Evolutionary conservation across 2,113 vertebrate species (phyloP), one percentile per base, ranked within the genome.

Genomic region (Tachysurus fulvidraco): DNA sequence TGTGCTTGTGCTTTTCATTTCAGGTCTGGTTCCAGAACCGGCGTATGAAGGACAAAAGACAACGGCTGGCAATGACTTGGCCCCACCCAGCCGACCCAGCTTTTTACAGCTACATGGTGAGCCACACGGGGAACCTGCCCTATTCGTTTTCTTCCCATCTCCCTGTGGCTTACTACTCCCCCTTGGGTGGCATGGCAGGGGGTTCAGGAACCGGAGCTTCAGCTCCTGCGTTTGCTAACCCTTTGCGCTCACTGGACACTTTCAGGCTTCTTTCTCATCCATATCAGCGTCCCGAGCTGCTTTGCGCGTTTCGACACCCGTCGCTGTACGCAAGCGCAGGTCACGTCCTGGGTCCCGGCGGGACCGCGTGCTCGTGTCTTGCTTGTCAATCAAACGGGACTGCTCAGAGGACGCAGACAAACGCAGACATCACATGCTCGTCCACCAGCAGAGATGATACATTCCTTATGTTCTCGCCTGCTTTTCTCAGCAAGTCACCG

Each of bases 1-100:
- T 8, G n/a, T 78, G n/a, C 9, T 2, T 36, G 19, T 54, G 76
- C 36, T 87, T 30, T 73, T 73, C 74, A 86, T 83, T 30, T 52
- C 94, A 99, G 98, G 98, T 99, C 86, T 99, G 98, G 98, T 99
- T 99, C 94, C 98, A 99, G 95, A 99, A 99, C 94, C 96, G 98
- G 83, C 94, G 98, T 91, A 99, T 99, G 98, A 99, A 99, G 93
- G 98, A 99, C 95, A 99, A 99, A 89, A 91, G 98, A 55, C 98
- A 99, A 93, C 96, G 98, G 36, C 93, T 99, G 90, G 98, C 98
- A 77, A 98, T 99, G 98, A 98, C 98, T 54, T 99, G 98, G 98
- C 98, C 98, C 83, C 98, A 98, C 91, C 98, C 98, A 0, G 97
- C 98, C 0, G 98, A 99, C 90, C 98, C 98, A 46, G 97, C 98